Percentiles rank a stretch among this genome's conserved stretches.
Conservation (phyloP, 30 jellyfish, hydroid and myxozoan genomes). For the Hydra vulgaris region DNA sequence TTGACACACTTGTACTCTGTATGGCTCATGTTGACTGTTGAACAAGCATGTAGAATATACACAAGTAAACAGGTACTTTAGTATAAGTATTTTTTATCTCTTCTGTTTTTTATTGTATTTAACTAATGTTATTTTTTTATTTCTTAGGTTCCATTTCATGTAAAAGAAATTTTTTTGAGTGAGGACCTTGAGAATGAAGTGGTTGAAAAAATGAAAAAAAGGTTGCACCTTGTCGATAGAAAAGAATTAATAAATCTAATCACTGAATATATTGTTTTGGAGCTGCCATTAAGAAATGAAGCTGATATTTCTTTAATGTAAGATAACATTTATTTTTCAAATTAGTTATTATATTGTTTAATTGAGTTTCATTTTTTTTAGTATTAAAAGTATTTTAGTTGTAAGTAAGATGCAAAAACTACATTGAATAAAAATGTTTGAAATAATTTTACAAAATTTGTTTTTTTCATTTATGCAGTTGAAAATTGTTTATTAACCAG, state of each 20-base stretch:
- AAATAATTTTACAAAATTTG: too few species aligned
- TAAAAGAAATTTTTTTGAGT: neutral
- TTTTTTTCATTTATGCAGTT: too few species aligned
- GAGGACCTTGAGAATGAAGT: neutral
- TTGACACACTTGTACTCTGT: conserved; percentile 44
- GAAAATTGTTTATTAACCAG: too few species aligned
- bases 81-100: neutral
- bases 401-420: too few species aligned
- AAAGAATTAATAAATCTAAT: conserved; percentile 27
- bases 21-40: conserved; percentile 54
- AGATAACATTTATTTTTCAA: too few species aligned
- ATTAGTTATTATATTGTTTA: too few species aligned
- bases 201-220: conserved; percentile 6
- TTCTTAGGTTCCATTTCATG: neutral
- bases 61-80: neutral
- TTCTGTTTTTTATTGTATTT: neutral
- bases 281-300: conserved; percentile 13
- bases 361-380: too few species aligned
- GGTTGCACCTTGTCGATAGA: conserved; percentile 24
- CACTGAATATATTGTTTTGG: conserved; percentile 21
- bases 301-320: neutral
- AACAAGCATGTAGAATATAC: conserved; percentile 32
- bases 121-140: too few species aligned
- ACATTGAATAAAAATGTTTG: too few species aligned
- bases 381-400: too few species aligned